A percentile compares a stretch with the other conserved stretches of the same genome.
Evolutionary conservation across 2,113 vertebrate species (phyloP).

Genomic region (Cyanistes caeruleus): DNA sequence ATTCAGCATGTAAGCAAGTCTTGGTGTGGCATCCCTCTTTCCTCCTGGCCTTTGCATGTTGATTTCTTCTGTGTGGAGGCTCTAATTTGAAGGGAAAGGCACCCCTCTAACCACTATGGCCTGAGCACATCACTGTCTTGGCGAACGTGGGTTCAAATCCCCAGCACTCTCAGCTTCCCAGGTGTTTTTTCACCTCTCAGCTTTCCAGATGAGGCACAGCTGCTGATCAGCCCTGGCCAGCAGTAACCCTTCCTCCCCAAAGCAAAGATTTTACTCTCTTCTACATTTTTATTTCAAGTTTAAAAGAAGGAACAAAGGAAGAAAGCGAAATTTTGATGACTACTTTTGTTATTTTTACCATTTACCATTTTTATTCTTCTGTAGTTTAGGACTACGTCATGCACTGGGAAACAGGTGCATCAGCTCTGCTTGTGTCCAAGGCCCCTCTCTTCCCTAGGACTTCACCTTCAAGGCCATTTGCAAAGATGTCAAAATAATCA

Average conservation of each 20-base stretch:
- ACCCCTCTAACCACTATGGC: not conserved
- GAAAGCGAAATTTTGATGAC: not conserved
- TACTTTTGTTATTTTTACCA: not conserved
- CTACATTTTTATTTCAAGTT: not conserved
- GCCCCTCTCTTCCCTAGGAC: not conserved
- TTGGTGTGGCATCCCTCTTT: not conserved
- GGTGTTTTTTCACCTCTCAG: not conserved
- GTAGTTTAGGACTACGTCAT: not conserved
- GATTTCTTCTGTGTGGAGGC: not conserved
- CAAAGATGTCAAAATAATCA: slow-evolving; percentile 14
- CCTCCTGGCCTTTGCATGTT: not conserved
- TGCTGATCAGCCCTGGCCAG: not conserved
- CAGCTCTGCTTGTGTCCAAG: not conserved
- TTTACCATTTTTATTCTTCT: not conserved
- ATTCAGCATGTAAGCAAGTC: accelerated
- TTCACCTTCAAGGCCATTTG: not conserved
- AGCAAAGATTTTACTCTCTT: not conserved
- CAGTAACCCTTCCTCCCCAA: not conserved
- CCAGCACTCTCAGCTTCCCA: not conserved
- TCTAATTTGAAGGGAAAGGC: not conserved
- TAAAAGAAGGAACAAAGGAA: not conserved
- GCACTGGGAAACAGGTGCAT: not conserved
- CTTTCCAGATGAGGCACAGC: not conserved
- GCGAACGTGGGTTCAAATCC: not conserved
- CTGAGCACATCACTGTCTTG: not conserved